These are phyloP conservation scores for Zosterops japonicus DNA, from an alignment of 2,113 vertebrate species.

Conservation along the genomic window DNA sequence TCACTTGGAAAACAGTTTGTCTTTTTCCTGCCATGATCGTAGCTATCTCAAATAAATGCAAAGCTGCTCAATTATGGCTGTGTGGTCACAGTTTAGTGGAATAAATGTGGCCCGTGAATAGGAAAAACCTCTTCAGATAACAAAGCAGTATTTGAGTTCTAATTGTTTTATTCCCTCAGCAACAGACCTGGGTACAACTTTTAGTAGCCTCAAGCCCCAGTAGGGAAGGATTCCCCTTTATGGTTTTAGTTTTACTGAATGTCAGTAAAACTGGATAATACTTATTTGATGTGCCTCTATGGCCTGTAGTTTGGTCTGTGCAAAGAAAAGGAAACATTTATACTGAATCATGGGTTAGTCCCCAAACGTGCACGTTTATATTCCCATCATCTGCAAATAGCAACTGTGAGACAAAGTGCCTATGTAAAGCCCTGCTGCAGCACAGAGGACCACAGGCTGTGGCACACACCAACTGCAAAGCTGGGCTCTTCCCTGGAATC, in stretches of 20 bases:
- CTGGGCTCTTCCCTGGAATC: neutral
- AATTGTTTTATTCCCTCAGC: neutral
- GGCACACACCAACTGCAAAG: neutral
- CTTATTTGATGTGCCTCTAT: neutral
- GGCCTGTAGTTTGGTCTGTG: neutral
- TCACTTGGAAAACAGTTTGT: neutral
- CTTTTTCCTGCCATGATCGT: conserved; percentile 4
- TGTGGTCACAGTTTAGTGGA: neutral
- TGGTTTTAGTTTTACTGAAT: neutral
- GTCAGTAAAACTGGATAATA: neutral
- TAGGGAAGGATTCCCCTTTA: neutral
- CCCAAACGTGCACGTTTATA: neutral
- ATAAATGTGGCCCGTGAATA: neutral
- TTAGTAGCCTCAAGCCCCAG: neutral
- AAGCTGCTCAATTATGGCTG: conserved; percentile 62
- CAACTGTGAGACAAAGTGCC: neutral
- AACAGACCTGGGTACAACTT: neutral
- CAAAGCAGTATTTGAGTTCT: neutral
- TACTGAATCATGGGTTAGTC: neutral
- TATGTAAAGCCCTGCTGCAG: neutral
- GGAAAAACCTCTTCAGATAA: neutral
- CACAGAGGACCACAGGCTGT: neutral
- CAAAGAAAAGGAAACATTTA: neutral
- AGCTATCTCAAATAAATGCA: neutral
- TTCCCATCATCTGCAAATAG: neutral